Percentiles rank a stretch among this genome's conserved stretches.
Evolutionary conservation across 2,888 invertebrate genomes (phyloP).

Genomic region (Biston betularia): DNA sequence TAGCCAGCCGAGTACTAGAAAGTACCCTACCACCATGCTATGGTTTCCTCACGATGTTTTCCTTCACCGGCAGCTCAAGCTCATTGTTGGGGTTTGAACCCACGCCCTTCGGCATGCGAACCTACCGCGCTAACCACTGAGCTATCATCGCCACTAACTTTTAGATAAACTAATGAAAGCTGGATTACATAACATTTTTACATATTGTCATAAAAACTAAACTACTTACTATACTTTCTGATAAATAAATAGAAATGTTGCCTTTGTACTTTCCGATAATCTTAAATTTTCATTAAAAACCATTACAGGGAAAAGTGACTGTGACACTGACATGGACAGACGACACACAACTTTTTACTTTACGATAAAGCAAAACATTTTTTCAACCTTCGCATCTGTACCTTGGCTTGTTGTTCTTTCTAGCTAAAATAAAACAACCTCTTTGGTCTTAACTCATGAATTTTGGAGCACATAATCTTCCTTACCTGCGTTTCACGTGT

Average conservation of each 20-base stretch:
- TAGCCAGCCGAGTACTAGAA: too few species aligned
- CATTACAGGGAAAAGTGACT: conserved; percentile 14
- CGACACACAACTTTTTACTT: conserved; percentile 23
- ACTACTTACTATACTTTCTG: too few species aligned
- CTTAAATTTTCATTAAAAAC: conserved; percentile 14
- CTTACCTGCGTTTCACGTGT: conserved; percentile 25
- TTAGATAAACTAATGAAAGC: too few species aligned
- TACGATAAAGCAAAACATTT: conserved; percentile 20
- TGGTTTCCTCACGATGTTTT: too few species aligned
- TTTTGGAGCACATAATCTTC: conserved; percentile 39
- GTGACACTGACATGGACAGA: conserved; percentile 21
- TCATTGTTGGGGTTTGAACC: too few species aligned
- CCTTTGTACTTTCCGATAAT: conserved; percentile 11
- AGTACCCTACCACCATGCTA: too few species aligned
- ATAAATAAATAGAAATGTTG: background rate
- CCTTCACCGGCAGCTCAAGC: too few species aligned
- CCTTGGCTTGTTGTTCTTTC: conserved; percentile 8
- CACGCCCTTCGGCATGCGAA: too few species aligned
- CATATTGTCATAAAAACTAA: too few species aligned
- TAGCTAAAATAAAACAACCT: conserved; percentile 25
- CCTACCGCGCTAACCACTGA: too few species aligned
- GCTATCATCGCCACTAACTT: too few species aligned
- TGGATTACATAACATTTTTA: too few species aligned
- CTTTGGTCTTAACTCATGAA: conserved; percentile 42
- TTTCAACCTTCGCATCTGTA: conserved; percentile 32